Percentiles rank a stretch among this genome's conserved stretches.
Evolutionary conservation across 2,797 vertebrate genomes (phyloP).

Genomic region (Melanogrammus aeglefinus): DNA sequence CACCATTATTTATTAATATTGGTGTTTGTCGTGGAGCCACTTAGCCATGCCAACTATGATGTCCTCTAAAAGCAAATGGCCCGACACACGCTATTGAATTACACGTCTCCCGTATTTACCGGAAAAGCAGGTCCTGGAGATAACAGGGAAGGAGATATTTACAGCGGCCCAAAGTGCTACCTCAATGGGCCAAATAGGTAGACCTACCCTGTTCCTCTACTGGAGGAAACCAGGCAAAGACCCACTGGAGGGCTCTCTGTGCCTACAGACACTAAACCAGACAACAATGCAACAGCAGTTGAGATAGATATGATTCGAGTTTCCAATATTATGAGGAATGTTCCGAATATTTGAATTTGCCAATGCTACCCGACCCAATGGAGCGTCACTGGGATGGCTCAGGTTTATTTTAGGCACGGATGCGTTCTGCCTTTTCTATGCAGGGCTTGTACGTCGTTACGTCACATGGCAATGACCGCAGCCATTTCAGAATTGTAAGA

Average conservation of each 20-base stretch:
- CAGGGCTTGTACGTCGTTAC: too few relatives aligned
- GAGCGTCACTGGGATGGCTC: neutral
- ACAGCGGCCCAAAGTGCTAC: constrained; percentile 56
- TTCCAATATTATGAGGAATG: neutral
- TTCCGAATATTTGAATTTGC: neutral
- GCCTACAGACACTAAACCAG: neutral
- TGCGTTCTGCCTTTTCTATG: neutral
- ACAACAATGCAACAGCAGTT: neutral
- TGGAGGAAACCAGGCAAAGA: constrained; percentile 9
- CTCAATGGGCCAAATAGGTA: constrained; percentile 50
- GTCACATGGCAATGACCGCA: too few relatives aligned
- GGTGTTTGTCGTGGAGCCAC: constrained; percentile 70
- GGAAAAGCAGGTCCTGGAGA: constrained; percentile 77
- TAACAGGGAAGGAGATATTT: constrained; percentile 82
- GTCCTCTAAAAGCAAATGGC: constrained; percentile 74
- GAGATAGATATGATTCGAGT: neutral
- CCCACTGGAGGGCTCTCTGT: neutral
- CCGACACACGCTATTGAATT: constrained; percentile 67
- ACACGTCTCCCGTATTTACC: constrained; percentile 73
- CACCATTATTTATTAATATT: constrained; percentile 81
- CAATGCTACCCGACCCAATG: neutral
- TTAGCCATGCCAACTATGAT: constrained; percentile 74
- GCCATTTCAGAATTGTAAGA: too few relatives aligned
- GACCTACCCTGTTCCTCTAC: constrained; percentile 12
- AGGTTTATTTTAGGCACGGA: neutral